A percentile compares a stretch with the other conserved stretches of the same genome.
Conservation (phyloP, 92 coral and sea anemone species). For the Chrysogorgia sp. region DNA sequence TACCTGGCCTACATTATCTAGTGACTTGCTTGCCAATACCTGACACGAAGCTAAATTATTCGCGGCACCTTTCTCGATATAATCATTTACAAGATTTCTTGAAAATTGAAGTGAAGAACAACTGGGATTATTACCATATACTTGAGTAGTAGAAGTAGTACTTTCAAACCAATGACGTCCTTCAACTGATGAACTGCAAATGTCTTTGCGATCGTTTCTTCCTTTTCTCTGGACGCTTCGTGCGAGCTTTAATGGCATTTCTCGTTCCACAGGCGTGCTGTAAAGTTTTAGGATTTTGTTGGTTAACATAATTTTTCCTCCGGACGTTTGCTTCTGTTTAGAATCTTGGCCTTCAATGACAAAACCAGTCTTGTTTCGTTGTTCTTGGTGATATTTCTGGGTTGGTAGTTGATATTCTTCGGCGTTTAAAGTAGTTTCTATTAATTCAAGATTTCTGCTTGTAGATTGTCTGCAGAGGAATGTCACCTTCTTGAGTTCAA, state of each 20-base stretch:
- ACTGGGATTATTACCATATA: not conserved
- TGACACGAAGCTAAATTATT: not conserved
- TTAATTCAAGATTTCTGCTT: conserved; percentile 11
- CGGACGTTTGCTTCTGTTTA: not conserved
- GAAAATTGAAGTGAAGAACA: conserved; percentile 15
- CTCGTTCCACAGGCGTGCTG: conserved; percentile 29
- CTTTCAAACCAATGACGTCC: not conserved
- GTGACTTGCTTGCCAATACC: not conserved
- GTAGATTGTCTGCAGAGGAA: no score
- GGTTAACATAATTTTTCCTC: conserved; percentile 14
- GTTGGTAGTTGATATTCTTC: conserved; percentile 40
- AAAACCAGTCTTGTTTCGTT: not conserved
- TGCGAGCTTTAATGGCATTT: conserved; percentile 19
- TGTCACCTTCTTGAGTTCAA: no score
- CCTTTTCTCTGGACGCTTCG: conserved; percentile 18
- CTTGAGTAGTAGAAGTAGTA: no score
- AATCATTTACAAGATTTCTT: conserved; percentile 14
- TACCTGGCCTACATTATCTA: not conserved
- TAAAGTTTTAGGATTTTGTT: conserved; percentile 28
- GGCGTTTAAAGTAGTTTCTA: conserved; percentile 12
- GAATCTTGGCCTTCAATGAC: not conserved
- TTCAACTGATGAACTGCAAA: not conserved
- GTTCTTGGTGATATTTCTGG: conserved; percentile 30
- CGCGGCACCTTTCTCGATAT: not conserved
- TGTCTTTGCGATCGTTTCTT: not conserved